Percentiles rank a stretch among this genome's conserved stretches.
Conservation (phyloP, 2,113 vertebrate genomes). For the Taurulus bubalis region DNA sequence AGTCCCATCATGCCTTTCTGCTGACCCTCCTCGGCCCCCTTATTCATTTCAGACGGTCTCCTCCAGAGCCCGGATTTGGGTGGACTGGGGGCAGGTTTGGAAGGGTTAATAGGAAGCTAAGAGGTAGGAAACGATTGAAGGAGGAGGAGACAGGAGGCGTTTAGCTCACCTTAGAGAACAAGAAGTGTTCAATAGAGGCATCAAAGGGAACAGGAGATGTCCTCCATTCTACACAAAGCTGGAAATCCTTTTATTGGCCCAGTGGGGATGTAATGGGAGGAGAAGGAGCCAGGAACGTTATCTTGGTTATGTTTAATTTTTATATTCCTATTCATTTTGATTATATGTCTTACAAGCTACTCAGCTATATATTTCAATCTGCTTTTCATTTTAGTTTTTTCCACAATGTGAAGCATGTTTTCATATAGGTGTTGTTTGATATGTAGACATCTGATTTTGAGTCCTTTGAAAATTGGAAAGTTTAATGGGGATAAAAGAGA, state of each 20-base stretch:
- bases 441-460: background rate
- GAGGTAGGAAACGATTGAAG: conserved; percentile 48
- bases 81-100: conserved; percentile 49
- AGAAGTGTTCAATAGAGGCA: conserved; percentile 42
- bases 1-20: conserved; percentile 82
- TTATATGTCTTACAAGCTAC: background rate
- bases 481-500: background rate
- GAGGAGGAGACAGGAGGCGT: conserved; percentile 36
- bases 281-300: conserved; percentile 10
- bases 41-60: conserved; percentile 59
- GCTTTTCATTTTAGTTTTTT: background rate
- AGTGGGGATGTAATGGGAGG: conserved; percentile 37
- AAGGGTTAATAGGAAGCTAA: conserved; percentile 77
- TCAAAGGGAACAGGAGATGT: conserved; percentile 35
- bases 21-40: conserved; percentile 74
- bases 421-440: background rate
- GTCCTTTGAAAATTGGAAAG: background rate
- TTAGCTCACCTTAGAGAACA: conserved; percentile 56
- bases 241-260: conserved; percentile 69
- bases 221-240: conserved; percentile 46
- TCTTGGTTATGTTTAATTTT: conserved; percentile 22
- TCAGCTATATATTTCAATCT: background rate
- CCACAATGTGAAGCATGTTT: no score
- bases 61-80: conserved; percentile 68
- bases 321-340: background rate